These are phyloP conservation scores for Ailuropoda melanoleuca DNA, from an alignment of 2,113 vertebrate genomes.

Conservation along the genomic window DNA sequence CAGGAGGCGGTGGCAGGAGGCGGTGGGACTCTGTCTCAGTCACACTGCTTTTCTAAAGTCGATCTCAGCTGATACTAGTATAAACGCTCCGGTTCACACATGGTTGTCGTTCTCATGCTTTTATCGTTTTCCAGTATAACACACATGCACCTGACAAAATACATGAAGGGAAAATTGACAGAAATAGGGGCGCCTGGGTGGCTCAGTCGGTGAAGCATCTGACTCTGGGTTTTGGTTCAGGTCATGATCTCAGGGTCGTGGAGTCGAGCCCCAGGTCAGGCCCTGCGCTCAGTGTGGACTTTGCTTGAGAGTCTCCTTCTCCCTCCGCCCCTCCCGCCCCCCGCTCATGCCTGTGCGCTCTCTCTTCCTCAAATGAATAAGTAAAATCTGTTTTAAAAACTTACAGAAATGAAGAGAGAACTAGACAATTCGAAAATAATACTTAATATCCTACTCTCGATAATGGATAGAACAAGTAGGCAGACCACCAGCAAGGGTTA, in stretches of 20 bases:
- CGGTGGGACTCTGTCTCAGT: neutral
- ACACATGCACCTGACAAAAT: neutral
- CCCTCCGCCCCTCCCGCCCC: too few species aligned
- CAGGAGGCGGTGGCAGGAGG: fast-evolving
- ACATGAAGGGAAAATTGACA: neutral
- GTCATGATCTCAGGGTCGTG: too few species aligned
- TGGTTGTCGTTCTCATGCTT: neutral
- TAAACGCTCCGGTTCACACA: neutral
- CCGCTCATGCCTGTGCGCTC: too few species aligned
- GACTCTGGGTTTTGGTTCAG: too few species aligned
- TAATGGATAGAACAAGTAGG: neutral
- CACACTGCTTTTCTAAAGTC: neutral
- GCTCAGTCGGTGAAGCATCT: too few species aligned
- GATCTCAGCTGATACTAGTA: neutral
- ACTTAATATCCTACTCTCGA: neutral
- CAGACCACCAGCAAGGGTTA: neutral
- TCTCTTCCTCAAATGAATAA: too few species aligned
- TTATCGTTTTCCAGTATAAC: neutral
- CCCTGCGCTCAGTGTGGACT: too few species aligned
- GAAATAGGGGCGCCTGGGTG: neutral
- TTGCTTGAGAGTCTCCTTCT: too few species aligned
- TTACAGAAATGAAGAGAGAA: neutral
- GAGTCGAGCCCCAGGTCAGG: too few species aligned
- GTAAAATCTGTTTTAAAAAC: too few species aligned
- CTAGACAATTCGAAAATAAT: neutral